phyloP scores from a whole-genome alignment of 2,797 vertebrate genomes.

The Phalanger gymnotis region DNA sequence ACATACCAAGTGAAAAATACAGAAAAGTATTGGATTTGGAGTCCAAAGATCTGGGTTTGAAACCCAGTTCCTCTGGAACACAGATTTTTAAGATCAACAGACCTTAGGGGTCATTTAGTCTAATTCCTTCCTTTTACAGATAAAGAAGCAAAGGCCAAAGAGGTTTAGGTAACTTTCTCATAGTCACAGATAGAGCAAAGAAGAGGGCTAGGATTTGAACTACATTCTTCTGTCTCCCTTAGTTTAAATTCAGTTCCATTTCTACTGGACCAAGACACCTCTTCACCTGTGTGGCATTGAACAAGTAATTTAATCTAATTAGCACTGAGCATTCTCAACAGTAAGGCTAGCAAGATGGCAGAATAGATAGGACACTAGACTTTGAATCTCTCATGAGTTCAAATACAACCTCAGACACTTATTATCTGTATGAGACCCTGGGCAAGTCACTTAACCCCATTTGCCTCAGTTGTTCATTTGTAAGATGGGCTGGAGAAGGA shows the following conservation, averaged over 20 bases:
- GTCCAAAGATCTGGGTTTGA: background rate
- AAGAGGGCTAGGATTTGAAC: background rate
- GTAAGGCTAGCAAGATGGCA: background rate
- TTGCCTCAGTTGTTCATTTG: background rate
- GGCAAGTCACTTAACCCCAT: background rate
- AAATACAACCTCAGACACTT: background rate
- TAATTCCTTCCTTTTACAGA: background rate
- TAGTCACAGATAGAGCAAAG: background rate
- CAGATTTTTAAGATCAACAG: background rate
- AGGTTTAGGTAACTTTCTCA: background rate
- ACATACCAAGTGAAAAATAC: background rate
- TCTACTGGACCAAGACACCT: background rate
- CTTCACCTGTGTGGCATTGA: background rate
- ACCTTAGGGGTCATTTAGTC: background rate
- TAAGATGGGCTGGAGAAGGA: background rate
- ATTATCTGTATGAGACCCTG: background rate
- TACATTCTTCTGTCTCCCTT: background rate
- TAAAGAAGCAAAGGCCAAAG: background rate
- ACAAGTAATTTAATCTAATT: background rate
- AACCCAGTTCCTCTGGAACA: background rate
- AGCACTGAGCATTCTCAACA: fast-evolving
- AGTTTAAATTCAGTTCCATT: background rate
- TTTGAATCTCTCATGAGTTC: background rate
- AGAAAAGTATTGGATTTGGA: background rate
- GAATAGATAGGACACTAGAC: background rate